Evolutionary conservation across 2,113 vertebrate genomes (phyloP), one percentile per base, ranked within the genome.

Genomic region (Pimephales promelas): DNA sequence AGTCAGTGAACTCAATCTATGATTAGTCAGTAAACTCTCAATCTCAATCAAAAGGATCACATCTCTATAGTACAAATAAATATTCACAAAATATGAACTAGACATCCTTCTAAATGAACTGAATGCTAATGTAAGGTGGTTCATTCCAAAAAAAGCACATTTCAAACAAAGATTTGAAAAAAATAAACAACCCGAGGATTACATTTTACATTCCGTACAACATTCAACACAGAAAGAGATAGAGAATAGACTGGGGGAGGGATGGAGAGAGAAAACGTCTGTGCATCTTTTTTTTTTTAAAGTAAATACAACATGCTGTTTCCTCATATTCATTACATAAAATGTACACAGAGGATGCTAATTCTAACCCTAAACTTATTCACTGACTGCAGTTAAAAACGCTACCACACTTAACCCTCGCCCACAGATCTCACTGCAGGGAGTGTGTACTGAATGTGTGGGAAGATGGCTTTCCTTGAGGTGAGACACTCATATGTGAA

Each of bases 371-470:
- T 70, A 66, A 70, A 56, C 61, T 22, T 79, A 79, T 52, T 84
- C 76, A 73, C 52, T 73, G 76, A 61, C 76, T 26, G 64, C 75
- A 22, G 54, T 84, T 79, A 72, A 78, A 84, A 84, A 79, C 66
- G 31, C 47, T 79, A 79, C 40, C 14, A 18, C 45, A 78, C 76
- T 84, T 84, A 79, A 84, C 76, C 75, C 70, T 47, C 76, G 56
- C 83, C 83, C 76, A 84, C 83, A 79, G 52, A 59, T 71, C 66
- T 72, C 49, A 79, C 75, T 72, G 83, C 49, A 49, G 76, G 76
- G 83, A 79, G 83, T 79, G 76, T 79, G 83, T 22, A 36, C 64
- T 73, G 64, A 72, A 34, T 84, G 76, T 83, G 82, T 83, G 73
- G 59, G 73, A 66, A 54, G 71, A 40, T 84, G 83, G 54, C 64